Conservation (phyloP, 2,888 invertebrate species). For the Anticlea derivata region DNA sequence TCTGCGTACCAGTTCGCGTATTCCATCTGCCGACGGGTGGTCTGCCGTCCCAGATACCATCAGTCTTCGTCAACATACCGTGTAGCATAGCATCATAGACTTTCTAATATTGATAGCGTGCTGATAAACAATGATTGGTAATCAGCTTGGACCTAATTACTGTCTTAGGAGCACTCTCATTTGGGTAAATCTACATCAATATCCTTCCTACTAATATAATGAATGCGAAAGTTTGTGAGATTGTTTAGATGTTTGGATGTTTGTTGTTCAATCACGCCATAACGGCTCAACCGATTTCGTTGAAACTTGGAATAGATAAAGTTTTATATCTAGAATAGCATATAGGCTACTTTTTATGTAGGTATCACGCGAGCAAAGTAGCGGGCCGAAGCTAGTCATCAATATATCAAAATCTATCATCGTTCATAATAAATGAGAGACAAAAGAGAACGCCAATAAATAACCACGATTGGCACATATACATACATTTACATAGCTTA, state of each 20-base stretch:
- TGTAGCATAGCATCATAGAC: conserved; percentile 29
- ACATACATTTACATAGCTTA: conserved; percentile 36
- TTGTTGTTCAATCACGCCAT: no score
- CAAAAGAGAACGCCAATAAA: conserved; percentile 32
- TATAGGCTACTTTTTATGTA: no score
- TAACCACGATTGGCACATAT: conserved; percentile 30
- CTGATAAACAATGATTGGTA: conserved; percentile 22
- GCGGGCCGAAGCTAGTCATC: not conserved
- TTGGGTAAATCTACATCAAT: no score
- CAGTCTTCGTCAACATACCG: conserved; percentile 27
- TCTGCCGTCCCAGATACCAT: conserved; percentile 31
- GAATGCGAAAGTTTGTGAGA: no score
- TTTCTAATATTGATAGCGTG: conserved; percentile 38
- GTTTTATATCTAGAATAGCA: no score
- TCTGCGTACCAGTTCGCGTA: conserved; percentile 19
- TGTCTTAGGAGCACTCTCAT: no score
- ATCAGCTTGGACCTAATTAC: conserved; percentile 14
- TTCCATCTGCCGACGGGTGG: conserved; percentile 28
- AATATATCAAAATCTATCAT: conserved; percentile 14
- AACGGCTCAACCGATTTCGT: no score
- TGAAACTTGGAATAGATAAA: no score
- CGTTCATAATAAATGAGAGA: conserved; percentile 3
- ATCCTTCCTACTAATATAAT: no score
- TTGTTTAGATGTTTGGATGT: no score
- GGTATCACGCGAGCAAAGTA: no score